Conservation (phyloP, 2,797 vertebrate species). For the Aldrovandia affinis region DNA sequence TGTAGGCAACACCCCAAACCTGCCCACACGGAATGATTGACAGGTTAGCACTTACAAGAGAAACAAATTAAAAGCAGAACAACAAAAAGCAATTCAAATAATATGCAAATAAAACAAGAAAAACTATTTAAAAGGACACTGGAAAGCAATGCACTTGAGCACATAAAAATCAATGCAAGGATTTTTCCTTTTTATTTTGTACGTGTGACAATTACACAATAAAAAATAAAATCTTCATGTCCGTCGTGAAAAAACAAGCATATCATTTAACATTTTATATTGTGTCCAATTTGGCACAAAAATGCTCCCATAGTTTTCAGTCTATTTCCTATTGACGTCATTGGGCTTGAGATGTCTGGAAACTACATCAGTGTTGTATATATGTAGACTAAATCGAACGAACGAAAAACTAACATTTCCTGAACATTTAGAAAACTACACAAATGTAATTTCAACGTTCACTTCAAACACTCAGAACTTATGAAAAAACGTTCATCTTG, state of each 20-base stretch:
- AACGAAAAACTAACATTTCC: background rate
- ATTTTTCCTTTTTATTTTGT: background rate
- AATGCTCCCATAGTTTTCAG: background rate
- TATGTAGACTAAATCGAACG: background rate
- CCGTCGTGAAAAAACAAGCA: background rate
- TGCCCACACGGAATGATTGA: background rate
- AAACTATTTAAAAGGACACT: background rate
- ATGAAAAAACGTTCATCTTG: background rate
- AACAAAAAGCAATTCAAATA: background rate
- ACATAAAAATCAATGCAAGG: background rate
- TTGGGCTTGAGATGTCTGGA: conserved; percentile 4
- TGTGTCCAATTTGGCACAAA: conserved; percentile 7
- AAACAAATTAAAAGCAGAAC: background rate
- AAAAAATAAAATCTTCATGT: background rate
- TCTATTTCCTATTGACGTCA: background rate
- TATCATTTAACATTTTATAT: background rate
- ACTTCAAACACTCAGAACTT: background rate
- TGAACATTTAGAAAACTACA: background rate
- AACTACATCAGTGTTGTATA: background rate
- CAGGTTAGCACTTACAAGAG: background rate
- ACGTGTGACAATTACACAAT: background rate
- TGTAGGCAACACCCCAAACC: background rate
- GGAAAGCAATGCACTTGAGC: background rate
- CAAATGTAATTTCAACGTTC: background rate
- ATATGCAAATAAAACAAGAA: background rate